phyloP scores from a whole-genome alignment of 2,797 vertebrate genomes.

The Enteromius treurensis region DNA sequence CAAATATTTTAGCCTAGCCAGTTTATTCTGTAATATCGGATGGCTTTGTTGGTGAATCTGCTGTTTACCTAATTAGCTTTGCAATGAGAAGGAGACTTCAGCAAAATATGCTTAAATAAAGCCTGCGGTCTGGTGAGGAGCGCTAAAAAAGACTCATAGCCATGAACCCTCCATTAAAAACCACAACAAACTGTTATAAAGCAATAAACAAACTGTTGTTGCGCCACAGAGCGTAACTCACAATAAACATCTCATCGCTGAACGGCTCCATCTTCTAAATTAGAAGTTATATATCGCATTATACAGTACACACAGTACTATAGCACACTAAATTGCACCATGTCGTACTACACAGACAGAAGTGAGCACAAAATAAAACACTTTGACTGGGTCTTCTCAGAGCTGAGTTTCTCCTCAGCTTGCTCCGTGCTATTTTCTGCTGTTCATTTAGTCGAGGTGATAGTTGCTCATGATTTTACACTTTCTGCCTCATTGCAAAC shows the following conservation, averaged over 20 bases:
- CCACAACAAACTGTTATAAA: slow-evolving; percentile 11
- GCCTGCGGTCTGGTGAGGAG: slow-evolving; percentile 1
- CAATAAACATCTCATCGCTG: slow-evolving; percentile 9
- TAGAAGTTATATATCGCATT: neutral
- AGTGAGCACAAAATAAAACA: neutral
- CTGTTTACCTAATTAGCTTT: slow-evolving; percentile 18
- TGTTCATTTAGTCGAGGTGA: neutral
- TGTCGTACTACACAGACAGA: neutral
- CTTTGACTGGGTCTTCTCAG: neutral
- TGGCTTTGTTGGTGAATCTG: slow-evolving; percentile 2
- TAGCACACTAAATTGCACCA: neutral
- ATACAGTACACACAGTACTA: neutral
- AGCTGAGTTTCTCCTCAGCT: neutral
- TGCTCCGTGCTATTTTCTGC: neutral
- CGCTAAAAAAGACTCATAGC: neutral
- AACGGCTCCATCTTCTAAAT: slow-evolving; percentile 5
- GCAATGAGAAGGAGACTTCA: neutral
- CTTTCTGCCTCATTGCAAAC: neutral
- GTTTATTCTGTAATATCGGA: neutral
- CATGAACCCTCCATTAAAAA: slow-evolving; percentile 17
- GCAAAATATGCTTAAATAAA: neutral
- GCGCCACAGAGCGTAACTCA: neutral
- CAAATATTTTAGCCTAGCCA: neutral
- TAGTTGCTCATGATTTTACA: slow-evolving; percentile 1
- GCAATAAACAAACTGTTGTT: neutral